Evolutionary conservation across 2,113 vertebrate genomes (phyloP).

Genomic region (Andinoacara biseriatus): DNA sequence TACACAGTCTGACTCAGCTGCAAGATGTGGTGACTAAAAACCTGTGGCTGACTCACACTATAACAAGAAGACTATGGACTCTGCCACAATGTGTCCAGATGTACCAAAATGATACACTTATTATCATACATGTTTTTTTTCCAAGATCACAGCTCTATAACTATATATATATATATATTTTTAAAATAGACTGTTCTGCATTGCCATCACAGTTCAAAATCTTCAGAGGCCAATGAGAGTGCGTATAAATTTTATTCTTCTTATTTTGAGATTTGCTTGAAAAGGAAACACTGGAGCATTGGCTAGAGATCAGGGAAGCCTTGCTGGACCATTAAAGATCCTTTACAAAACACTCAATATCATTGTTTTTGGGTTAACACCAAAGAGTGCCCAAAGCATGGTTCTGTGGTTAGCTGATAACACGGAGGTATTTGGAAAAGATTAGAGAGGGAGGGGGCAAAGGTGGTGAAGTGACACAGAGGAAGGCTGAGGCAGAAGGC

Average conservation of each 20-base stretch:
- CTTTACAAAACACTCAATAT: constrained; percentile 58
- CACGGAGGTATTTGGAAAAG: constrained; percentile 54
- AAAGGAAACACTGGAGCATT: background rate
- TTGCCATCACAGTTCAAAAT: background rate
- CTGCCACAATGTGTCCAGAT: background rate
- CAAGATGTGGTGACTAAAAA: background rate
- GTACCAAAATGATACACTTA: background rate
- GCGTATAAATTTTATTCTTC: background rate
- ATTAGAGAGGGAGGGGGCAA: constrained; percentile 51
- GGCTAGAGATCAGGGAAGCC: background rate
- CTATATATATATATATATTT: background rate
- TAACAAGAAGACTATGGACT: constrained; percentile 1
- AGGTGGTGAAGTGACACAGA: constrained; percentile 36
- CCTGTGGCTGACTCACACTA: constrained; percentile 28
- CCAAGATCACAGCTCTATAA: background rate
- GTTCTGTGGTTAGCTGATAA: constrained; percentile 68
- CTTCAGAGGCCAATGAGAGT: background rate
- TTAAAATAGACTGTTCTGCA: background rate
- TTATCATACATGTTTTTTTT: background rate
- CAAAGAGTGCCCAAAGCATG: constrained; percentile 45
- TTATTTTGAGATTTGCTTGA: constrained; percentile 10
- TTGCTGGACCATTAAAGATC: constrained; percentile 33
- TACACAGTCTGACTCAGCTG: constrained; percentile 38
- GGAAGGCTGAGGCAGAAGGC: constrained; percentile 12
- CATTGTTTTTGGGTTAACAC: constrained; percentile 64